A percentile compares a stretch with the other conserved stretches of the same genome.
phyloP scores from a whole-genome alignment of 2,797 vertebrate species.

The Cyprinella venusta region DNA sequence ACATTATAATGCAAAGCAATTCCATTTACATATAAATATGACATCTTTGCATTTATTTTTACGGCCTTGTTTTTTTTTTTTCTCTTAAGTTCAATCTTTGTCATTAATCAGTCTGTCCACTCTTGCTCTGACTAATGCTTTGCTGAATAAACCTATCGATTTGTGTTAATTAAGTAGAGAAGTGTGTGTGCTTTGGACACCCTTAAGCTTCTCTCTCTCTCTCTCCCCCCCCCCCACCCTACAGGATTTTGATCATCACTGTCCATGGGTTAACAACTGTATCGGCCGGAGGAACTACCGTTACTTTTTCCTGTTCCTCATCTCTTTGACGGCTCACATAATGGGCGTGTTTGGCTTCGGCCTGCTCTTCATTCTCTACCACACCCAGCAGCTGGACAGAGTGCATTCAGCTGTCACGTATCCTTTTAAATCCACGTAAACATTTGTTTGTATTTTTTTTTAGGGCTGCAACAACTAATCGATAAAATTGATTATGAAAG shows the following conservation, averaged over 20 bases:
- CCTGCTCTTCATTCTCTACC: constrained; percentile 91
- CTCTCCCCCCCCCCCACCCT: not conserved
- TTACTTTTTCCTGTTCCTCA: constrained; percentile 97
- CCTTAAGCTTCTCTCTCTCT: not conserved
- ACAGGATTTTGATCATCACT: constrained; percentile 98
- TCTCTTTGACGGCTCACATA: constrained; percentile 95
- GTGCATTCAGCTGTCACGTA: constrained; percentile 95
- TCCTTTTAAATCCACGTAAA: constrained; percentile 73
- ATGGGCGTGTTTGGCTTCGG: constrained; percentile 96
- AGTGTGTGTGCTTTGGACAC: constrained; percentile 1
- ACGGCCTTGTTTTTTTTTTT: not conserved
- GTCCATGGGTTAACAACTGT: constrained; percentile 99
- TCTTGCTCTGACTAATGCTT: constrained; percentile 7
- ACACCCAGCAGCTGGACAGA: constrained; percentile 87
- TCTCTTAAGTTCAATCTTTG: not conserved
- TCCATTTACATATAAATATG: not conserved
- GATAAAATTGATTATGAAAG: too few relatives aligned
- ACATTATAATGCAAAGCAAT: not conserved
- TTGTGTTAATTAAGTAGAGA: constrained; percentile 29
- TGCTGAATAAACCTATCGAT: not conserved
- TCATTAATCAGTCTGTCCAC: constrained; percentile 18
- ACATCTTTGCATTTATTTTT: not conserved
- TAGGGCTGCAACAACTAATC: too few relatives aligned
- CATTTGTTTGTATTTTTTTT: not conserved
- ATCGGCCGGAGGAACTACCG: constrained; percentile 97